Evolutionary conservation across 2,113 vertebrate species (phyloP).

Genomic region (Apteryx mantelli): DNA sequence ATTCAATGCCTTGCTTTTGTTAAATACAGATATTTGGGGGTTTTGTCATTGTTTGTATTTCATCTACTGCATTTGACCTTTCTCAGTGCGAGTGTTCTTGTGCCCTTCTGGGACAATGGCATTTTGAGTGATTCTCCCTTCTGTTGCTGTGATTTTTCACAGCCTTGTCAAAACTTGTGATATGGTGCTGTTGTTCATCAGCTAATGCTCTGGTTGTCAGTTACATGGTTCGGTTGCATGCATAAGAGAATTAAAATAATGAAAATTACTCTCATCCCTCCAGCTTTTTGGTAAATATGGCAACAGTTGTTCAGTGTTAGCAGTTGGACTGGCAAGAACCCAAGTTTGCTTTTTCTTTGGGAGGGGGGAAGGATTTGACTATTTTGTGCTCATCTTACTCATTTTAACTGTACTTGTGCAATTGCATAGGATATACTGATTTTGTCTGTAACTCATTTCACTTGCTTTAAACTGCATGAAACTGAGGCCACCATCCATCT

Average conservation of each 20-base stretch:
- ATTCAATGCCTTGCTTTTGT: not conserved
- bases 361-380: not conserved
- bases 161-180: constrained; percentile 10
- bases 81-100: not conserved
- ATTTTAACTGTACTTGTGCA: not conserved
- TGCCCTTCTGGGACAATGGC: not conserved
- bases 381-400: not conserved
- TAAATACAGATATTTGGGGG: not conserved
- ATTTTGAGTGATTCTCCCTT: not conserved
- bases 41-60: constrained; percentile 26
- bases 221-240: constrained; percentile 3
- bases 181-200: not conserved
- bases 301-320: not conserved
- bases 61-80: constrained; percentile 26
- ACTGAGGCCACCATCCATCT: not conserved
- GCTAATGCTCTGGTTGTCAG: constrained; percentile 10
- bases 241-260: constrained; percentile 38
- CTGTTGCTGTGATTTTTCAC: not conserved
- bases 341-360: not conserved
- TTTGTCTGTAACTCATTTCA: not conserved
- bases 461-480: not conserved
- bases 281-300: constrained; percentile 6
- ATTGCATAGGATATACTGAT: not conserved
- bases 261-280: not conserved
- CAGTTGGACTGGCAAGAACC: constrained; percentile 5